Evolutionary conservation across 2,797 vertebrate genomes (phyloP).

Genomic region (Pangasius mekongensis): DNA sequence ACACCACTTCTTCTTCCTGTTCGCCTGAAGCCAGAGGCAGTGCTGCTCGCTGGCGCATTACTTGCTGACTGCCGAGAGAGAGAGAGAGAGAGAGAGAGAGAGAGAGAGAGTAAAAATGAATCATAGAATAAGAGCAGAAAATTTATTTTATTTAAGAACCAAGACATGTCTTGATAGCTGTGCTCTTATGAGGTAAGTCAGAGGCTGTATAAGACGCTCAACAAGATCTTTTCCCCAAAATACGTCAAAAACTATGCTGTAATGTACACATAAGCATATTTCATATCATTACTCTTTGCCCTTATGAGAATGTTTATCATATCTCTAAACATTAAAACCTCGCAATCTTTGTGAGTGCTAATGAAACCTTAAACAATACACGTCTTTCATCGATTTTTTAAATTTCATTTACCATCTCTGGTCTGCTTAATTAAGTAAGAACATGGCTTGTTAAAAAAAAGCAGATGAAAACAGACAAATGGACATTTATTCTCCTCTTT

Average conservation of each 20-base stretch:
- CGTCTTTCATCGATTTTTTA: not conserved
- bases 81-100: not conserved
- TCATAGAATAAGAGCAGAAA: not conserved
- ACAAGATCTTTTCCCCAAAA: not conserved
- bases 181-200: not conserved
- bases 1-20: constrained; percentile 41
- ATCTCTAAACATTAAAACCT: not conserved
- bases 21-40: constrained; percentile 40
- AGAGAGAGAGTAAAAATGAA: constrained; percentile 5
- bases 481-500: not conserved
- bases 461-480: not conserved
- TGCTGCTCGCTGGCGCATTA: constrained; percentile 51
- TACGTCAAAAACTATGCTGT: not conserved
- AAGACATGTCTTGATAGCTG: not conserved
- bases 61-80: constrained; percentile 41
- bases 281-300: not conserved
- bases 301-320: not conserved
- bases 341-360: not conserved
- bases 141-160: constrained; percentile 7
- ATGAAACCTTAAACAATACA: not conserved
- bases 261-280: too few relatives aligned
- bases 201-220: not conserved
- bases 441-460: not conserved
- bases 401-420: not conserved
- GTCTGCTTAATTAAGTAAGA: not conserved